These are phyloP conservation scores for Onychomys arenicola DNA, from an alignment of 2,797 vertebrate genomes.

Conservation along the genomic window DNA sequence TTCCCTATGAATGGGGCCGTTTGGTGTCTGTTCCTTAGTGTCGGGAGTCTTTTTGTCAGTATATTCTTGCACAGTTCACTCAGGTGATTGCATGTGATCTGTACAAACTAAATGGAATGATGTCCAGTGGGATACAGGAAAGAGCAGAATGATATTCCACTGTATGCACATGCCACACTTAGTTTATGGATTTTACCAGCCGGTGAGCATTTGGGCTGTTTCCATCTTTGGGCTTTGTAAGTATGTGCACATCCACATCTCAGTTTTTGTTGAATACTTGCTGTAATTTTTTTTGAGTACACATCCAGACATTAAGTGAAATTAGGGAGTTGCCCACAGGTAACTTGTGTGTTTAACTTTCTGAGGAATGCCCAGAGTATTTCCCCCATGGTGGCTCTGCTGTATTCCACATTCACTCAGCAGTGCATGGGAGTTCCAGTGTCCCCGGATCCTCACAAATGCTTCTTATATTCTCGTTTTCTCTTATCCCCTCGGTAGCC, in stretches of 20 bases:
- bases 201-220: not conserved
- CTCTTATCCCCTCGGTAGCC: not conserved
- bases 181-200: not conserved
- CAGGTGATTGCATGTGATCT: not conserved
- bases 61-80: not conserved
- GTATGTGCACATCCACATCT: not conserved
- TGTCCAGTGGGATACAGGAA: not conserved
- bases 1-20: not conserved
- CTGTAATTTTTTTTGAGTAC: not conserved
- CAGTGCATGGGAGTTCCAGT: not conserved
- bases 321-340: not conserved
- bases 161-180: accelerated
- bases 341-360: not conserved
- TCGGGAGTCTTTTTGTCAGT: not conserved
- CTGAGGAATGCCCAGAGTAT: not conserved
- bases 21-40: not conserved
- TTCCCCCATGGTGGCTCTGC: not conserved
- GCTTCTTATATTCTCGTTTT: not conserved
- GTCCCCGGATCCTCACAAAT: not conserved
- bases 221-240: not conserved
- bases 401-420: not conserved
- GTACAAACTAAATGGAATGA: not conserved
- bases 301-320: not conserved
- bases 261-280: not conserved
- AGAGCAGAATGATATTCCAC: not conserved